These are phyloP conservation scores for Oxyteleia sp. DNA, from an alignment of 2,888 invertebrate genomes.

Conservation along the genomic window DNA sequence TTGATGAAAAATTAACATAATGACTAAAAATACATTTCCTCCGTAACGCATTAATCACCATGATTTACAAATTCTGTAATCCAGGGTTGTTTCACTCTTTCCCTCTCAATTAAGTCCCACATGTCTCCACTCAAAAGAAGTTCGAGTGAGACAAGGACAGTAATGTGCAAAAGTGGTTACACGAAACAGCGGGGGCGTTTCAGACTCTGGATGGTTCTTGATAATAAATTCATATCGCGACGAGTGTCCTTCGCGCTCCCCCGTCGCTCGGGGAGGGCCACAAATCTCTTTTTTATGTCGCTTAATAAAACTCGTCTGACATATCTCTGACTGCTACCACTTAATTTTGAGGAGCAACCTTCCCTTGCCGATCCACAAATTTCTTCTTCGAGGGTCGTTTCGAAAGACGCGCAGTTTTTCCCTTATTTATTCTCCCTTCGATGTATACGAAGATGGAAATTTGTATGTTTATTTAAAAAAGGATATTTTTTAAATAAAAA, in stretches of 20 bases:
- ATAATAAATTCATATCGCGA: conserved; percentile 87
- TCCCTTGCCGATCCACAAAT: conserved; percentile 51
- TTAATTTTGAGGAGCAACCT: conserved; percentile 83
- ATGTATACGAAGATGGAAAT: neutral
- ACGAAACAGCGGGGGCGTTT: conserved; percentile 84
- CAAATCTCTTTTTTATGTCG: conserved; percentile 87
- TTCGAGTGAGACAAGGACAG: conserved; percentile 32
- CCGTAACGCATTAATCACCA: no score
- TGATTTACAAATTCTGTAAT: no score
- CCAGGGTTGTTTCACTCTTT: no score
- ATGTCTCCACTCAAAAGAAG: neutral
- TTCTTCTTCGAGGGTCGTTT: conserved; percentile 44
- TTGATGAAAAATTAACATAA: no score
- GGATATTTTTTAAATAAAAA: conserved; percentile 4
- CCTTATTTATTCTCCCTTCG: conserved; percentile 14
- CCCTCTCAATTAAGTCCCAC: conserved; percentile 1
- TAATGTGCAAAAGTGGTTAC: conserved; percentile 74
- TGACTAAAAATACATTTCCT: no score
- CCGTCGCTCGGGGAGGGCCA: conserved; percentile 77
- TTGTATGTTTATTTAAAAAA: neutral
- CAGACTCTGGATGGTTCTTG: conserved; percentile 85
- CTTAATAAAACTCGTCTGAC: conserved; percentile 87
- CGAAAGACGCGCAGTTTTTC: conserved; percentile 15
- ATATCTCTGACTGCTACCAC: conserved; percentile 87
- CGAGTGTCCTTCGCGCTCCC: conserved; percentile 77